These are phyloP conservation scores for Drosophila anceps DNA, from an alignment of 2,888 invertebrate species.

Conservation along the genomic window DNA sequence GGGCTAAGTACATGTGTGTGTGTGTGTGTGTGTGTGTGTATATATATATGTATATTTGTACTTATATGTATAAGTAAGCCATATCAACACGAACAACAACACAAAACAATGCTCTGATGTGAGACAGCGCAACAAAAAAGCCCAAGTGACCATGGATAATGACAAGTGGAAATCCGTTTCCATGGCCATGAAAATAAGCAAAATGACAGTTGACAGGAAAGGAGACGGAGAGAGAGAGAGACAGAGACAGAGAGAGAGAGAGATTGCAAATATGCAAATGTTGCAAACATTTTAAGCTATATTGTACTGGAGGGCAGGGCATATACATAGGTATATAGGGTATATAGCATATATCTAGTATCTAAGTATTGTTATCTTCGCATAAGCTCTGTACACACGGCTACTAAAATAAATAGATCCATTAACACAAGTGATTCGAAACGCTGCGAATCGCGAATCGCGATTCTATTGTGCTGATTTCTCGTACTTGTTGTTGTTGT, in stretches of 20 bases:
- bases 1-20: not conserved
- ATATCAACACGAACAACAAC: not conserved
- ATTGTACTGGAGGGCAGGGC: not conserved
- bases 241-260: not conserved
- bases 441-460: constrained; percentile 50
- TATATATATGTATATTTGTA: not conserved
- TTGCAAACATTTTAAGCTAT: constrained; percentile 5
- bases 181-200: constrained; percentile 14
- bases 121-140: not conserved
- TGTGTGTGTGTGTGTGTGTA: no score
- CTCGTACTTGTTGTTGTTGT: constrained; percentile 8
- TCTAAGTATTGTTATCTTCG: constrained; percentile 31
- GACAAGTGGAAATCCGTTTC: constrained; percentile 25
- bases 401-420: constrained; percentile 34
- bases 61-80: not conserved
- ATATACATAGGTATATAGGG: not conserved
- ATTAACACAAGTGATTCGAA: constrained; percentile 66
- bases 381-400: constrained; percentile 24
- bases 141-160: constrained; percentile 10
- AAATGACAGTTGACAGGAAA: not conserved
- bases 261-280: constrained; percentile 20
- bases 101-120: constrained; percentile 3
- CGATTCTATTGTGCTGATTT: constrained; percentile 46
- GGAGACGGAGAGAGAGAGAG: not conserved
- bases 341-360: constrained; percentile 1